Evolutionary conservation across 2,888 invertebrate species (phyloP).

Genomic region (Euphydryas editha): DNA sequence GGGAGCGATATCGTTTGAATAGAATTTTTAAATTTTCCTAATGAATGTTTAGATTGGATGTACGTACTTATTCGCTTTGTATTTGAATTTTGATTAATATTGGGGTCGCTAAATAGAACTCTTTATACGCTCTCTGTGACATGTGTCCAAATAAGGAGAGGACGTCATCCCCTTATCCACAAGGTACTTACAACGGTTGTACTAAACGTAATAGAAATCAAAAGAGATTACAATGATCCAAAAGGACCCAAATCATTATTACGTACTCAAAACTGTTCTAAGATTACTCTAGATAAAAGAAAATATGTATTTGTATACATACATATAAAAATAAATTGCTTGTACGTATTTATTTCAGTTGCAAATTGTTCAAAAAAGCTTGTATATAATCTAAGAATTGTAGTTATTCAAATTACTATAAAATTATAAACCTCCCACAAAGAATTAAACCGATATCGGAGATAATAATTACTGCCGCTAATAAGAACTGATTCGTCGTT

Average conservation of each 20-base stretch:
- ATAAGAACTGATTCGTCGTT: conserved; percentile 49
- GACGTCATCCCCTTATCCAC: conserved; percentile 28
- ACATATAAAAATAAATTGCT: neutral
- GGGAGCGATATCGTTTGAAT: conserved; percentile 59
- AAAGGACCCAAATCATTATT: neutral
- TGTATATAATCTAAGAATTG: neutral
- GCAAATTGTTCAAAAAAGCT: neutral
- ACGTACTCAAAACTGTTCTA: no score
- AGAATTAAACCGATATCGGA: conserved; percentile 11
- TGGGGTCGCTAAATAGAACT: conserved; percentile 58
- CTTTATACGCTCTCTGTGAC: conserved; percentile 57
- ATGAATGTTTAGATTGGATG: conserved; percentile 81
- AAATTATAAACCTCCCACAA: conserved; percentile 27
- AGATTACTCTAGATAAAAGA: neutral
- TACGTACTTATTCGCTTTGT: conserved; percentile 65
- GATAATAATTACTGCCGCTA: conserved; percentile 18
- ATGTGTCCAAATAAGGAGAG: conserved; percentile 73
- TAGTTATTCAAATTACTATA: conserved; percentile 8
- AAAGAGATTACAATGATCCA: conserved; percentile 14
- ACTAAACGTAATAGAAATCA: conserved; percentile 19
- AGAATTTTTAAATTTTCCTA: conserved; percentile 68
- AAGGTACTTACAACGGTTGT: conserved; percentile 8
- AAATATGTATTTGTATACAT: neutral
- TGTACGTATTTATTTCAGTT: no score
- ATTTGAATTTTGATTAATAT: conserved; percentile 73